Percentiles rank a stretch among this genome's conserved stretches.
These are phyloP conservation scores for Onthophagus taurus DNA, from an alignment of 1,140 invertebrate genomes.

Conservation along the genomic window DNA sequence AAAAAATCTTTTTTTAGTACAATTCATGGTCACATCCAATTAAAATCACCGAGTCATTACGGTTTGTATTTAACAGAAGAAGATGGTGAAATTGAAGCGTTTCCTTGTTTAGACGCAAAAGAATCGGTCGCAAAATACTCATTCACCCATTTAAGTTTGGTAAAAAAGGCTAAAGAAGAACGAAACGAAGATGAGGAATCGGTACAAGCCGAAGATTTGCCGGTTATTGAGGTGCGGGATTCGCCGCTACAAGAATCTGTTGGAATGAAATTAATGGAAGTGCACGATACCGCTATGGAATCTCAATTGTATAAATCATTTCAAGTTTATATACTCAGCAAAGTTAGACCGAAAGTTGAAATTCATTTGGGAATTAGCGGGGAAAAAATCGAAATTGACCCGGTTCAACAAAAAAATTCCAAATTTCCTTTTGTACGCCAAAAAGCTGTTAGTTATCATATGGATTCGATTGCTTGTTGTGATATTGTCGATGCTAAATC, in stretches of 20 bases:
- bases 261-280: conserved; percentile 51
- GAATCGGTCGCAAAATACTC: conserved; percentile 90
- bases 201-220: no score
- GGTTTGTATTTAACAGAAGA: conserved; percentile 91
- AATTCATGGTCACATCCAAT: conserved; percentile 46
- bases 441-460: conserved; percentile 66
- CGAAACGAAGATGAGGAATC: no score
- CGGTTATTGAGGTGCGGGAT: no score
- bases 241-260: conserved; percentile 5
- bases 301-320: conserved; percentile 79
- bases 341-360: conserved; percentile 69
- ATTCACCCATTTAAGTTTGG: conserved; percentile 79
- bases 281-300: conserved; percentile 64
- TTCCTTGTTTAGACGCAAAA: conserved; percentile 77
- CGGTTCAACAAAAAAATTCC: conserved; percentile 58
- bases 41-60: conserved; percentile 57
- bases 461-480: conserved; percentile 78
- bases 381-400: conserved; percentile 86
- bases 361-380: conserved; percentile 80
- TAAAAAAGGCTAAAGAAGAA: conserved; percentile 35
- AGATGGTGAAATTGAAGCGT: conserved; percentile 94
- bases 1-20: conserved; percentile 36
- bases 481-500: conserved; percentile 63
- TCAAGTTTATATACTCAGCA: conserved; percentile 67
- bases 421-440: conserved; percentile 61